Evolutionary conservation across 2,113 vertebrate genomes (phyloP), one percentile per base, ranked within the genome.

Genomic region (Suncus etruscus): DNA sequence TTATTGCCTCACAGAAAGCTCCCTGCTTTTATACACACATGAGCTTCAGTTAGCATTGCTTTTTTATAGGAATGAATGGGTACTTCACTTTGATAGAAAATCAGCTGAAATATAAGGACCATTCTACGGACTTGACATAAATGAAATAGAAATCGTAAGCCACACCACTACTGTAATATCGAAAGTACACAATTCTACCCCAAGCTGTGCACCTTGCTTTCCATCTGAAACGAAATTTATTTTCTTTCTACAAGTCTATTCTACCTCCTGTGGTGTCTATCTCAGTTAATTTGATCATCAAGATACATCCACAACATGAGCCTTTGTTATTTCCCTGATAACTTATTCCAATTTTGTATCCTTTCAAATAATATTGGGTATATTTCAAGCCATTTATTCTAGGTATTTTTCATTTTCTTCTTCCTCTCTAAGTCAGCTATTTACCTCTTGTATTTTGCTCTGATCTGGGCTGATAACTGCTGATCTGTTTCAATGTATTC

Each of bases 251-350:
- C 22, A 61, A 32, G 25, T n/a, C 47, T 84, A 2, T 79, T 45
- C 39, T 2, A 9, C 24, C 6, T 73, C 11, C 1, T 61, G 24
- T 76, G 1, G 6, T 51, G 18, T 83, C 18, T 3, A 11, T 65
- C n/a, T 80, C n/a, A 80, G 10, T 51, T 82, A 51, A 48, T 82
- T 82, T 85, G 68, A 68, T 74, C n/a, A 66, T 32, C 12, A 51
- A 39, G 3, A 48, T 18, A 32, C 20, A 63, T 2, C 3, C 3
- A 79, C 18, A 11, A 39, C 31, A 70, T 6, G 29, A 58, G 1
- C 18, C 11, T 87, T 11, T 81, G 1, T 72, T 84, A 22, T 39
- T 25, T 80, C 31, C 20, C 24, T 1, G 65, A 6, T 24, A 65
- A 22, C 8, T 9, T 88, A 16, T 76, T 91, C 25, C 11, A 27